phyloP scores from a whole-genome alignment of 1,140 invertebrate genomes.

The Ooceraea biroi region DNA sequence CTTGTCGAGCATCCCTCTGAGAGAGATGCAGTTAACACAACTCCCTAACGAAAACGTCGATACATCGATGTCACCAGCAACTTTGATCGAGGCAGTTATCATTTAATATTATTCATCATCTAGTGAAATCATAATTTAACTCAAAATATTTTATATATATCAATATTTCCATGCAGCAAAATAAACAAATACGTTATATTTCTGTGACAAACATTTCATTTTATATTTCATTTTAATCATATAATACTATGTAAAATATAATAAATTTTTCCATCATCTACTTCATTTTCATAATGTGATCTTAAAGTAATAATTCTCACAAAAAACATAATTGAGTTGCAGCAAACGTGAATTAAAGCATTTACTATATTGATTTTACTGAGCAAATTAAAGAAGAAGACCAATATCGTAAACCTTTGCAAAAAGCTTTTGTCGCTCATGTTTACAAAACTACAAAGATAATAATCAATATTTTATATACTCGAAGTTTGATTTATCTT shows the following conservation, averaged over 20 bases:
- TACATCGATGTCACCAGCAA: conserved; percentile 5
- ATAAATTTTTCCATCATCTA: too few species aligned
- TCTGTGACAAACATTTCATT: background rate
- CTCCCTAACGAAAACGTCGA: conserved; percentile 38
- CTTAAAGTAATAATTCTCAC: too few species aligned
- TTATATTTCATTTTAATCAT: too few species aligned
- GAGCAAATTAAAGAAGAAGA: background rate
- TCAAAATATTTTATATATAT: conserved; percentile 26
- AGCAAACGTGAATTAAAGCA: too few species aligned
- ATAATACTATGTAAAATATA: too few species aligned
- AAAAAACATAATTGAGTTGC: too few species aligned
- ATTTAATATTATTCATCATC: background rate
- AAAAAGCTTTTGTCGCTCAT: background rate
- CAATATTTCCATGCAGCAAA: background rate
- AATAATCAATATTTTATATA: conserved; percentile 4
- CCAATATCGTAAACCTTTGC: background rate
- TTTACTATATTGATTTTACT: background rate
- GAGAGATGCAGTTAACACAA: conserved; percentile 26
- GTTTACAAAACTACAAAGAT: background rate
- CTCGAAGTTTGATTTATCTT: background rate
- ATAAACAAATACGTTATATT: background rate
- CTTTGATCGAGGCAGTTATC: conserved; percentile 21
- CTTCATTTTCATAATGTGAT: too few species aligned
- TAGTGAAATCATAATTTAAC: conserved; percentile 11
- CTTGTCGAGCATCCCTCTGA: background rate